These are phyloP conservation scores for Coremacera marginata DNA, from an alignment of 2,888 invertebrate genomes.

Conservation along the genomic window DNA sequence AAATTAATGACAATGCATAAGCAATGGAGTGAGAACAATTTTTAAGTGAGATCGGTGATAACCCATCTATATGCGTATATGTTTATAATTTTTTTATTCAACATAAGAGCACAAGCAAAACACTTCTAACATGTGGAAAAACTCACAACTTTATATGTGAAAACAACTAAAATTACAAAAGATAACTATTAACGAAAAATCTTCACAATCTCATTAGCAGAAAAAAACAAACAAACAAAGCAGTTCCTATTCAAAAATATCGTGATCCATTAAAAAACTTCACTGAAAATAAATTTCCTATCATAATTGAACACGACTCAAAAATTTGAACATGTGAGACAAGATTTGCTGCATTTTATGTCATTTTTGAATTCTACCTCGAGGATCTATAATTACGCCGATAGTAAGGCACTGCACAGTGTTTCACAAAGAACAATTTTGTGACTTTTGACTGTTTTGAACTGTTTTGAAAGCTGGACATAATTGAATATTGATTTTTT, in stretches of 20 bases:
- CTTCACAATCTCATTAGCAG: background rate
- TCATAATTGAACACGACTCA: constrained; percentile 34
- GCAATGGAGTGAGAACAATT: no score
- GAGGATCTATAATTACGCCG: background rate
- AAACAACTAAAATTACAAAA: background rate
- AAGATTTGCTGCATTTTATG: background rate
- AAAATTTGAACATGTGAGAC: background rate
- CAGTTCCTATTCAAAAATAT: constrained; percentile 10
- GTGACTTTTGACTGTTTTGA: no score
- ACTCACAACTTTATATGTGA: background rate
- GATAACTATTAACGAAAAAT: background rate
- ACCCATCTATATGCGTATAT: no score
- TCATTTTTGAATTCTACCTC: constrained; percentile 2
- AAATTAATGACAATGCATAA: no score
- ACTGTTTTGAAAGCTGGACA: no score
- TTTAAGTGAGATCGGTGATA: no score
- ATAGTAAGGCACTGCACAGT: background rate
- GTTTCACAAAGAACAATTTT: no score
- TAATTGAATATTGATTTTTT: no score
- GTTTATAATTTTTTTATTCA: no score
- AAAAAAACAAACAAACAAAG: background rate
- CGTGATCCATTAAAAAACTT: constrained; percentile 35
- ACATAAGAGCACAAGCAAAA: no score
- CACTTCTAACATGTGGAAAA: background rate
- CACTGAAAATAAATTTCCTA: constrained; percentile 13